Percentiles rank a stretch among this genome's conserved stretches.
Evolutionary conservation across 2,797 vertebrate species (phyloP).

Genomic region (Manis pentadactyla): DNA sequence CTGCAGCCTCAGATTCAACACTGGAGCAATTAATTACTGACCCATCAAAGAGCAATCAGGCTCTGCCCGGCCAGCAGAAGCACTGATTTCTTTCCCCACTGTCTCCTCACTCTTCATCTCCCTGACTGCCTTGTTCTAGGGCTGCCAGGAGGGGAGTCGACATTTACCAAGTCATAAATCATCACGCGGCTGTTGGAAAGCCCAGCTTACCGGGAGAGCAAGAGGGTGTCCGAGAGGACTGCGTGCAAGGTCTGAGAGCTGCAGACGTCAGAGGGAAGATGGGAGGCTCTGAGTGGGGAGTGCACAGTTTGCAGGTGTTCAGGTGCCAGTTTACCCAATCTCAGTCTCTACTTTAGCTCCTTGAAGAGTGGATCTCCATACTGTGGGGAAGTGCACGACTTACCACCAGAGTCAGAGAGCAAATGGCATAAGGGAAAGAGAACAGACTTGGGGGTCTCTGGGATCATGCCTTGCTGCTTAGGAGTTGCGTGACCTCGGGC

Average conservation of each 20-base stretch:
- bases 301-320: neutral
- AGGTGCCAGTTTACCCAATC: no score
- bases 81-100: neutral
- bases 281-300: neutral
- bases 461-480: neutral
- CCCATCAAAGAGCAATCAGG: conserved; percentile 34
- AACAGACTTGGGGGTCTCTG: neutral
- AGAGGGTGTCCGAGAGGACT: neutral
- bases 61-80: neutral
- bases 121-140: neutral
- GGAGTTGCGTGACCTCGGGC: neutral
- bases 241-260: neutral
- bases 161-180: conserved; percentile 66
- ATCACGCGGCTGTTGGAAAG: conserved; percentile 51
- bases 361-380: neutral
- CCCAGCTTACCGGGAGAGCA: neutral
- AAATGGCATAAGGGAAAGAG: neutral
- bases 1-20: conserved; percentile 37
- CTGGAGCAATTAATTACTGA: conserved; percentile 77
- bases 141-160: neutral
- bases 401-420: neutral
- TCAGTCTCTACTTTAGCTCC: neutral
- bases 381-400: neutral
- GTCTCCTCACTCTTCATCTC: conserved; percentile 66
- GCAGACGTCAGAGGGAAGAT: neutral